Evolutionary conservation across 2,888 invertebrate genomes (phyloP).

Genomic region (Macaria notata): DNA sequence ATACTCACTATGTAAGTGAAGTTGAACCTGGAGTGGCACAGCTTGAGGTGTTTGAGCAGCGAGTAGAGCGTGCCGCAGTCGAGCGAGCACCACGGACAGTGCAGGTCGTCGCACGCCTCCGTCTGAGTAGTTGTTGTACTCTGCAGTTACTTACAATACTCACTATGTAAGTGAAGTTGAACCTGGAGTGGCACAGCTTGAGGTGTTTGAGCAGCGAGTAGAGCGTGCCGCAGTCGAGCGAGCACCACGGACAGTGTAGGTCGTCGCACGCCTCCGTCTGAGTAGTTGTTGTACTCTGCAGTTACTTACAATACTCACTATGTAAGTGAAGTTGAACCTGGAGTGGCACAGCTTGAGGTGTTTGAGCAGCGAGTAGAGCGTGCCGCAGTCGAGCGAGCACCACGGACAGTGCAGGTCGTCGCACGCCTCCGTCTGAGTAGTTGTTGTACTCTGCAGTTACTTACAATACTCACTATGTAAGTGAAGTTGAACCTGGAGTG

Average conservation of each 20-base stretch:
- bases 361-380: constrained; percentile 94
- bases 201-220: constrained; percentile 96
- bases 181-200: constrained; percentile 95
- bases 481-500: constrained; percentile 97
- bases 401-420: constrained; percentile 97
- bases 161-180: constrained; percentile 95
- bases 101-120: constrained; percentile 94
- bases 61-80: constrained; percentile 94
- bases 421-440: too few relatives aligned
- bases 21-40: constrained; percentile 96
- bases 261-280: too few relatives aligned
- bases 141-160: constrained; percentile 52
- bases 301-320: constrained; percentile 79
- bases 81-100: constrained; percentile 97
- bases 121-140: too few relatives aligned
- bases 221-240: constrained; percentile 92
- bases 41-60: constrained; percentile 94
- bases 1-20: constrained; percentile 93
- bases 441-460: too few relatives aligned
- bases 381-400: constrained; percentile 97
- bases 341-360: constrained; percentile 97
- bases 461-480: constrained; percentile 86
- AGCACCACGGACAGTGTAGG: constrained; percentile 98
- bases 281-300: too few relatives aligned
- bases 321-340: constrained; percentile 95